Evolutionary conservation across 2,113 vertebrate genomes (phyloP), one percentile per base, ranked within the genome.

Genomic region (Casuarius casuarius): DNA sequence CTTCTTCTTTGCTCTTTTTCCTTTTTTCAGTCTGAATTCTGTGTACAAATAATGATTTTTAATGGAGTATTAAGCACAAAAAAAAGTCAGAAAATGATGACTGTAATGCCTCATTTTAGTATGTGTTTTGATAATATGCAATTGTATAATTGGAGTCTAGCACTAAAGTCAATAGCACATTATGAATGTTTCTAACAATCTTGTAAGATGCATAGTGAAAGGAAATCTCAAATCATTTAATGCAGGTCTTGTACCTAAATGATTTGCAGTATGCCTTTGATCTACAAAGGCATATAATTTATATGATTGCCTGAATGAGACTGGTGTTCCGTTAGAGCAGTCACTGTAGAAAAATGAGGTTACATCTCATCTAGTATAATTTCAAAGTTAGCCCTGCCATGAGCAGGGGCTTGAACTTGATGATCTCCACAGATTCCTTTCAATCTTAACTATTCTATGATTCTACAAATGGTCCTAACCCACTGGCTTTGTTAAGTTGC

Each of bases 211-310:
- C 13, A 28, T 80, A 54, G 62, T 80, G 63, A 91, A 92, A 76
- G 31, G 17, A 87, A 89, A 92, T 80, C 22, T 92, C 44, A 63
- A 80, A 74, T 72, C 23, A 63, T 97, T 92, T 77, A 83, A 77
- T 77, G 46, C 18, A 77, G 18, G 28, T 83, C 74, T 92, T 83
- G 59, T 85, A 74, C 28, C 33, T 83, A 67, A 95, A 83, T 92
- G 9, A 92, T 85, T 85, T 93, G 85, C 54, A 23, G 19, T 84
- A 54, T 80, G 25, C 85, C 82, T 95, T 93, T 93, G 58, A 71
- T 76, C 67, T 51, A 84, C 49, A 35, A 2, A 19, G 33, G 18
- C n/a, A n/a, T 63, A 54, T 79, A 51, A 91, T 82, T 95, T 79
- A 58, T 73, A 51, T 42, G 23, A 48, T 63, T 87, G 49, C 18